phyloP scores from a whole-genome alignment of 2,888 invertebrate genomes.

The Carabus problematicus region DNA sequence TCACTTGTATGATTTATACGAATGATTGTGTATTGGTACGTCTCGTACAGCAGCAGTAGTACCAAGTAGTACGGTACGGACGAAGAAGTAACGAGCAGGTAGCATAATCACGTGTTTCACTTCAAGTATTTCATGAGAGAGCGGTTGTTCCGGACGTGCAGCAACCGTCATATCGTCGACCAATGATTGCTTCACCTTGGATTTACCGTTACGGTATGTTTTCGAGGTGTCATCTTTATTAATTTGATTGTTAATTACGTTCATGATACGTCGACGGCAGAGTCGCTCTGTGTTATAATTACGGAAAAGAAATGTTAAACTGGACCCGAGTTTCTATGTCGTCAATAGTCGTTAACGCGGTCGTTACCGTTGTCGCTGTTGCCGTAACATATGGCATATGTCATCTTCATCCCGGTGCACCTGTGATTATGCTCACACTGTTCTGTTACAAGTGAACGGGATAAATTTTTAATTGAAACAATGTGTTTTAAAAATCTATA shows the following conservation, averaged over 20 bases:
- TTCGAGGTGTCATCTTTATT: slow-evolving; percentile 32
- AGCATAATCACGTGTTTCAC: slow-evolving; percentile 31
- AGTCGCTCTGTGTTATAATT: slow-evolving; percentile 22
- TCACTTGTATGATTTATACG: background rate
- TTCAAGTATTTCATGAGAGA: slow-evolving; percentile 37
- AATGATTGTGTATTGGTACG: background rate
- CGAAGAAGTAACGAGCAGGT: slow-evolving; percentile 17
- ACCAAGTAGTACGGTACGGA: slow-evolving; percentile 8
- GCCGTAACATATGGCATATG: slow-evolving; percentile 35
- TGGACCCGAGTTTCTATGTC: background rate
- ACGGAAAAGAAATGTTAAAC: slow-evolving; percentile 22
- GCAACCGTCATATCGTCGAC: slow-evolving; percentile 27
- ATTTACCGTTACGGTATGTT: slow-evolving; percentile 40
- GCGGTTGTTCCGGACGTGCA: slow-evolving; percentile 24
- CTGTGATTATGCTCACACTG: slow-evolving; percentile 8
- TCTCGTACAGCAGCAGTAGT: background rate
- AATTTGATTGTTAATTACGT: slow-evolving; percentile 34
- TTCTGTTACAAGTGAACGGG: slow-evolving; percentile 14
- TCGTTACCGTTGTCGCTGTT: slow-evolving; percentile 22
- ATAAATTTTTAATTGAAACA: too few species aligned
- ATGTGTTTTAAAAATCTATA: too few species aligned
- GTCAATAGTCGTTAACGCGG: slow-evolving; percentile 20
- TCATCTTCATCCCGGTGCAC: background rate
- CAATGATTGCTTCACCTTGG: slow-evolving; percentile 39
- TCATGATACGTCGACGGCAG: slow-evolving; percentile 36